These are phyloP conservation scores for Gymnobelideus leadbeateri DNA, from an alignment of 2,113 vertebrate genomes.

Conservation along the genomic window DNA sequence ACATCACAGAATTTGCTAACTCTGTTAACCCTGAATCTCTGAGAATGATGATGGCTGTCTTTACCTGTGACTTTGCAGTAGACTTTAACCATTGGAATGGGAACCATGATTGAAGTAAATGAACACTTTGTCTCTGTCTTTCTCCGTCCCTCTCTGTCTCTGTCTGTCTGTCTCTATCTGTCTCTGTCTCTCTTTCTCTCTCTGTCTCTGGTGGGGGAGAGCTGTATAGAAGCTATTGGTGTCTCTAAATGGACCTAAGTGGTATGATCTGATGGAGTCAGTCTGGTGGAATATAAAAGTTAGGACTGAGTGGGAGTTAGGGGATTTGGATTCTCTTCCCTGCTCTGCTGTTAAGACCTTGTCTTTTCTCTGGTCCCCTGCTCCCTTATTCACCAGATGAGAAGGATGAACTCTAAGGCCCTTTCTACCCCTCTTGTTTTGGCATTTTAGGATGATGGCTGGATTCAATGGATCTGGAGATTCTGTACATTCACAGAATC, in stretches of 20 bases:
- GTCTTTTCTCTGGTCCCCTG: no score
- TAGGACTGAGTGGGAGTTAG: no score
- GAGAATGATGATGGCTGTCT: not conserved
- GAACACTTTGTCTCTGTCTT: not conserved
- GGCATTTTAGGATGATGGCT: not conserved
- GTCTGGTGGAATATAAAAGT: no score
- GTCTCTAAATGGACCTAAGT: no score
- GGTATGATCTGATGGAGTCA: no score
- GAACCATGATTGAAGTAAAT: not conserved
- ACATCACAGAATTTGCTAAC: not conserved
- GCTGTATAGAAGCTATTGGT: no score
- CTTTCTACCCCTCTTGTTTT: not conserved
- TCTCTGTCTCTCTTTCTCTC: not conserved
- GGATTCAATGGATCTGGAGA: not conserved
- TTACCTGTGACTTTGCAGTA: not conserved
- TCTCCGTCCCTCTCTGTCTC: not conserved
- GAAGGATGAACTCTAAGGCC: not conserved
- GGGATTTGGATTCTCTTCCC: no score
- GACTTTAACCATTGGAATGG: not conserved
- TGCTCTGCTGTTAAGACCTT: no score
- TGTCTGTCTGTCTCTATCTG: no score
- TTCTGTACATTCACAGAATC: not conserved
- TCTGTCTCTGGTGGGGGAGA: no score
- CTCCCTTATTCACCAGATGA: not conserved
- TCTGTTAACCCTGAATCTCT: not conserved